Evolutionary conservation across 2,797 vertebrate species (phyloP), one percentile per base, ranked within the genome.

Genomic region (Ceryle rudis): DNA sequence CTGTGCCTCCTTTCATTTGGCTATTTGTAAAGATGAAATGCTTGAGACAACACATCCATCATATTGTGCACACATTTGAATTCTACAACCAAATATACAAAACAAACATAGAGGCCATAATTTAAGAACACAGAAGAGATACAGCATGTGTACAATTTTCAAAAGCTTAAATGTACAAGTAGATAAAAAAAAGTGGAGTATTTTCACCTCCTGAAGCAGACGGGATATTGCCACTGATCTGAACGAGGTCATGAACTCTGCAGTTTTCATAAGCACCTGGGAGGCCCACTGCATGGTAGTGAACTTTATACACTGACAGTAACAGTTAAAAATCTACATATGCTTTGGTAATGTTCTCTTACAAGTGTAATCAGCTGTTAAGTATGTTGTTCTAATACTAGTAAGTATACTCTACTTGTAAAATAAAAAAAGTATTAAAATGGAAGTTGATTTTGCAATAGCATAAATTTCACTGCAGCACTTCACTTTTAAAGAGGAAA

Each of bases 111-210:
- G 57, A 95, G 41, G 86, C 4, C 0, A 55, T 46, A 79, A 49
- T 93, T 94, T 82, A 77, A 89, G 92, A 94, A 93, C 89, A 94
- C 57, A 91, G 64, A 93, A 94, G 51, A 10, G 89, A 93, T 87
- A 95, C 37, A 89, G 46, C 14, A 39, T 71, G 74, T 35, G 16
- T 95, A 96, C 89, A 96, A 22, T 67, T 94, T 87, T 42, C 37
- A 44, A 91, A 92, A 87, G 62, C 21, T 51, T 70, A 89, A 84
- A 95, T 35, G 74, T 18, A 82, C 41, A 85, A 5, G 13, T 49
- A 81, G 55, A 73, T 62, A 66, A 70, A 35, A 71, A 57, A 75
- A 70, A 26, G 10, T 6, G 11, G 29, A 78, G 28, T 65, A n/a
- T 87, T 86, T 79, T 52, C 67, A 72, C 55, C 29, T 85, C 79